A percentile compares a stretch with the other conserved stretches of the same genome.
Conservation (phyloP, 2,113 vertebrate species). For the Cyanoramphus novaezelandiae region DNA sequence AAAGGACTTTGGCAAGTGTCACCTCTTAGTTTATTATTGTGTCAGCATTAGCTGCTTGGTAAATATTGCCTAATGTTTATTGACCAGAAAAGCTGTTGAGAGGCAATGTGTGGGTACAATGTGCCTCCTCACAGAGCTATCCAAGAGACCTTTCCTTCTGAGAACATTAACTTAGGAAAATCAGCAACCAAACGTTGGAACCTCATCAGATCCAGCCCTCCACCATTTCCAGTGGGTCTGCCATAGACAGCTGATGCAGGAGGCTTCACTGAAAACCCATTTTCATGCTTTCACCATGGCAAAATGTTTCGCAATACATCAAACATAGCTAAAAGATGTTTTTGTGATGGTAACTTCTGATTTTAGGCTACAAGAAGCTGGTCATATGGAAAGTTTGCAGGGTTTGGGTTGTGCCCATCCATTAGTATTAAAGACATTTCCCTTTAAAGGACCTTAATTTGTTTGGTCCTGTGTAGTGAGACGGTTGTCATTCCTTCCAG, state of each 20-base stretch:
- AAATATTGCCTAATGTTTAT: conserved; percentile 18
- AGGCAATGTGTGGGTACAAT: not conserved
- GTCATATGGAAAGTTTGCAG: not conserved
- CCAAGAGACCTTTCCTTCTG: not conserved
- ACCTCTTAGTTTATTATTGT: not conserved
- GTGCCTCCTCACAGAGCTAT: not conserved
- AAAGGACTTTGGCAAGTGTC: not conserved
- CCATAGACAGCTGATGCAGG: not conserved
- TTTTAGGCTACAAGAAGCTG: not conserved
- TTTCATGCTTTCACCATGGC: not conserved
- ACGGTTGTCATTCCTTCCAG: not conserved
- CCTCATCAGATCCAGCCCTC: not conserved
- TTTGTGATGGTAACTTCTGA: not conserved
- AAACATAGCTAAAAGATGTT: not conserved
- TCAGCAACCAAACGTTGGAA: not conserved
- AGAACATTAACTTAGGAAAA: not conserved
- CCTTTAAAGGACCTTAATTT: not conserved
- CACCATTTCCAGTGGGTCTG: not conserved
- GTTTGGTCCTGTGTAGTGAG: not conserved
- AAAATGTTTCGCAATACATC: not conserved
- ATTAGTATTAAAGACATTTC: not conserved
- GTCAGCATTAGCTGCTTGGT: conserved; percentile 21
- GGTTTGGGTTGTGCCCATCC: not conserved
- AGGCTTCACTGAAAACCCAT: not conserved
- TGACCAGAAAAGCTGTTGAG: not conserved